These are phyloP conservation scores for Tinamus guttatus DNA, from an alignment of 2,113 vertebrate genomes.

Conservation along the genomic window DNA sequence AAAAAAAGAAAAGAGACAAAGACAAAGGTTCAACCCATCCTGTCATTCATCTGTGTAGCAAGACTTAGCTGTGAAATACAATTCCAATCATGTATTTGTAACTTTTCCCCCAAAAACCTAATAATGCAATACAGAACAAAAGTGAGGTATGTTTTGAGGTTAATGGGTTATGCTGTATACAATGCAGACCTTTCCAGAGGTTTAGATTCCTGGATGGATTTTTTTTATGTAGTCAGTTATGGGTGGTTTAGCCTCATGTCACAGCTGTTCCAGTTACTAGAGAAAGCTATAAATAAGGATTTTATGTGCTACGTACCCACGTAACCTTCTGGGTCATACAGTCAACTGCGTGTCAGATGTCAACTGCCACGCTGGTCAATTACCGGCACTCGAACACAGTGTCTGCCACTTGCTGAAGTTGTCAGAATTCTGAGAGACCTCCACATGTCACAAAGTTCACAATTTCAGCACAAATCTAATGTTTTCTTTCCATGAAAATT, in stretches of 20 bases:
- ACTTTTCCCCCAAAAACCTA: background rate
- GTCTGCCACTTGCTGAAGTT: conserved; percentile 69
- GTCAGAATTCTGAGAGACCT: conserved; percentile 67
- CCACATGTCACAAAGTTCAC: conserved; percentile 59
- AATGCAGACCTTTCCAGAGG: conserved; percentile 61
- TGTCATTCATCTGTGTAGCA: conserved; percentile 43
- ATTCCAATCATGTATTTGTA: conserved; percentile 59
- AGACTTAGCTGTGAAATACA: conserved; percentile 49
- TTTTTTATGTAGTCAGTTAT: conserved; percentile 62
- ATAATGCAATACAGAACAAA: conserved; percentile 55
- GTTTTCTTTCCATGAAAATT: conserved; percentile 44
- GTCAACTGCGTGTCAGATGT: conserved; percentile 56
- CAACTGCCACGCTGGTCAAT: conserved; percentile 72
- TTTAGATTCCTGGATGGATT: conserved; percentile 62
- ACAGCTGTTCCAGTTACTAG: conserved; percentile 54
- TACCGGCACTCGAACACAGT: conserved; percentile 75
- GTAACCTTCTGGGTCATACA: conserved; percentile 63
- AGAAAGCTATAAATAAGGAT: conserved; percentile 67
- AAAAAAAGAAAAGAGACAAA: conserved; percentile 7
- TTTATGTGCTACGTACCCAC: conserved; percentile 55
- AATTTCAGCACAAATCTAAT: conserved; percentile 45
- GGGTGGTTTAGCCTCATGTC: conserved; percentile 63
- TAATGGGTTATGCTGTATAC: conserved; percentile 50
- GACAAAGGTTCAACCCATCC: conserved; percentile 41
- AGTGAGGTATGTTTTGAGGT: conserved; percentile 52